Conservation (phyloP, 2,113 vertebrate species). For the Lagopus leucura region DNA sequence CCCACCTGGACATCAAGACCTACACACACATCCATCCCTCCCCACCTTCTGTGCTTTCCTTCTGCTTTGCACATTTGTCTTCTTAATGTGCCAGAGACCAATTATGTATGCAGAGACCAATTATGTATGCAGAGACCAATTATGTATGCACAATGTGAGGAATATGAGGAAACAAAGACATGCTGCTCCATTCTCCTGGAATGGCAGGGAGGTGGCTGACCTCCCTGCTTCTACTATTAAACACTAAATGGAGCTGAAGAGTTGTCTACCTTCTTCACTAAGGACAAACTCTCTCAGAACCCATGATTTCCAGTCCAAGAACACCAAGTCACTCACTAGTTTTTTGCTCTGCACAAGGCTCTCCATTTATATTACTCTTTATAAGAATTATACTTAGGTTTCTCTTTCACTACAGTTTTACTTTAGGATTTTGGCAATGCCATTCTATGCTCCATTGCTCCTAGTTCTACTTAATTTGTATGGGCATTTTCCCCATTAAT, state of each 20-base stretch:
- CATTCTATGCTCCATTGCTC: neutral
- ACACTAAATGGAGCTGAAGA: neutral
- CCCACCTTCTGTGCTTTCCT: neutral
- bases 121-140: neutral
- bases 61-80: fast-evolving
- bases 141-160: neutral
- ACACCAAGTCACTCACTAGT: neutral
- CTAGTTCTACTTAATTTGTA: neutral
- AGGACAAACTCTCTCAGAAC: neutral
- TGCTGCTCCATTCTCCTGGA: neutral
- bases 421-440: neutral
- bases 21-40: neutral
- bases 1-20: neutral
- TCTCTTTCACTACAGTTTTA: neutral
- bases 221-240: neutral
- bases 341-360: neutral
- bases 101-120: neutral
- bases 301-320: neutral
- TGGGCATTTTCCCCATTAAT: neutral
- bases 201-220: neutral
- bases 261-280: neutral
- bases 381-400: neutral
- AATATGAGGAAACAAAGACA: neutral
- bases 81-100: neutral
- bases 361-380: neutral